Base-by-base conservation (phyloP, 1,140 invertebrate genomes). In the Dendroctonus valens region DNA sequence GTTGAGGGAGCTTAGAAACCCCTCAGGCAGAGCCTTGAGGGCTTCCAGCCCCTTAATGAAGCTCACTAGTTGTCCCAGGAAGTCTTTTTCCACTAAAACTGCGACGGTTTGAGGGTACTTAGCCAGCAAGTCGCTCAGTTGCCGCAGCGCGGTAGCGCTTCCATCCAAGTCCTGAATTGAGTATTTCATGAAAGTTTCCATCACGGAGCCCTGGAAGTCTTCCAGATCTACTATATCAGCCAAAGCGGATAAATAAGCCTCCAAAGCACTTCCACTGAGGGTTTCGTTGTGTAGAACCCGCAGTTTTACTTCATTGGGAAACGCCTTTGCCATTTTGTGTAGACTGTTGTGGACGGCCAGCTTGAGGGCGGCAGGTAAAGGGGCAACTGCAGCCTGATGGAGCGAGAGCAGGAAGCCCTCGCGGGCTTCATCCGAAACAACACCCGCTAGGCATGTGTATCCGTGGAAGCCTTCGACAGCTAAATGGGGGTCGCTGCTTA, bases 401-500 rank as follows among this genome's bases (percentile, higher is more conserved):
- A 83, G 70, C 61, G 70, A 75, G 39, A 78, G 67, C 58, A 80
- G 80, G 7, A 82, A 66, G 12, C 26, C 54, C 57, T 60, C 42
- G 41, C 80, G 73, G 38, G 80, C 76, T 26, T 70, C 42, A 7
- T 72, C 14, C 39, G 79, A 75, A 52, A 85, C 68, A 60, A 75
- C 74, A 44, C 65, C 70, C 39, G 76, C 77, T 65, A 84, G 76
- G 5, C 77, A 67, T 50, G 75, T 73, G 8, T 86, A 76, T 46
- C 81, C 79, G 41, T 74, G 59, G 7, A 84, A 76, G 7, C 80
- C 74, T 64, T 79, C 79, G 14, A 74, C 70, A 68, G 81, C 80
- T 11, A 84, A 67, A 59, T 79, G 73, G 14, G 44, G 59, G 67
- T 75, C 72, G 3, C 65, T 41, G 46, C 67, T 70, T 37, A 71